phyloP scores from a whole-genome alignment of 2,113 vertebrate species.

The Carlito syrichta region DNA sequence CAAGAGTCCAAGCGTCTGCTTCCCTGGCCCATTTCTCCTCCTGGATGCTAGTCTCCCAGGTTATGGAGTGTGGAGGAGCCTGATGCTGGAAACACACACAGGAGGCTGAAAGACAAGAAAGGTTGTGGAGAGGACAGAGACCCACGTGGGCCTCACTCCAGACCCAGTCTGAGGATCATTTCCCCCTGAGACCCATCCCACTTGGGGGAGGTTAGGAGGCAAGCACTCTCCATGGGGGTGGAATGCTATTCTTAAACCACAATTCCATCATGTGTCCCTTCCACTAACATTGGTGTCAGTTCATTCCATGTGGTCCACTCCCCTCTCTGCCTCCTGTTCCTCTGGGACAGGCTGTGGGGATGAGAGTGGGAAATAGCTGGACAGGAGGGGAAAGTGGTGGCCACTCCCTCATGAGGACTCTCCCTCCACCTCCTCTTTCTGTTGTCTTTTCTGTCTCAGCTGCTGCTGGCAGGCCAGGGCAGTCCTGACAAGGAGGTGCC shows the following conservation, averaged over 20 bases:
- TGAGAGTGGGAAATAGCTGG: background rate
- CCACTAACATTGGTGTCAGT: background rate
- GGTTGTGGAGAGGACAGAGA: too few species aligned
- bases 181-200: background rate
- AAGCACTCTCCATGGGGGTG: background rate
- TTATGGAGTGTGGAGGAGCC: too few species aligned
- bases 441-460: slow-evolving; percentile 38
- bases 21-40: too few species aligned
- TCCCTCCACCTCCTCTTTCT: fast-evolving
- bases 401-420: background rate
- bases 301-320: background rate
- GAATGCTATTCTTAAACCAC: background rate
- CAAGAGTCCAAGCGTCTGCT: too few species aligned
- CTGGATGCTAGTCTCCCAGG: too few species aligned
- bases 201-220: too few species aligned
- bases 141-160: background rate
- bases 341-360: background rate
- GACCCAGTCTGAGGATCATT: background rate
- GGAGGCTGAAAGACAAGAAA: too few species aligned
- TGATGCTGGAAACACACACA: too few species aligned
- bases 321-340: background rate
- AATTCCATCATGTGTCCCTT: background rate
- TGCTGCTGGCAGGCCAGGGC: slow-evolving; percentile 71
- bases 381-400: background rate
- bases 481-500: slow-evolving; percentile 32